Base-by-base conservation (phyloP, 2,888 invertebrate species). In the Rhimphoctona megacephalus region DNA sequence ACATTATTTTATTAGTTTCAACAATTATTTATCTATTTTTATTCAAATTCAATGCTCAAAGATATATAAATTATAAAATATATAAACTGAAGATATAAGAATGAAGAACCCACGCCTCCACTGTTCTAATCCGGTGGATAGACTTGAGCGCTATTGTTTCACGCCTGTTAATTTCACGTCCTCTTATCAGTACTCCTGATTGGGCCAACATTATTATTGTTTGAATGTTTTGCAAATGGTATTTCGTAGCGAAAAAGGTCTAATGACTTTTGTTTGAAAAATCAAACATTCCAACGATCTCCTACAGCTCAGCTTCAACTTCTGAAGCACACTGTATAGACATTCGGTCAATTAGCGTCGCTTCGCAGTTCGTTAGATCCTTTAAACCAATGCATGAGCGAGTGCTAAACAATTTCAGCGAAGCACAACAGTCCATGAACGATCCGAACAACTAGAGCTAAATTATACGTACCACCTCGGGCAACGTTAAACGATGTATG, bases 311-410 rank as follows among this genome's bases (percentile, higher is more conserved):
- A 17, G 30, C 30, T 30, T 30, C 61, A 61, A 61, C 17, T 61
- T 61, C 30, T 30, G 61, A 17, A 61, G 30, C 17, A 61, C 61
- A 61, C n/a, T 61, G 54, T 8, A 33, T 43, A 76, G 57, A 52
- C 52, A 43, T 70, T 69, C 76, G 89, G 90, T 91, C 91, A 92
- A 92, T 92, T 92, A 92, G 90, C 90, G 85, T 88, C 88, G 88
- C 90, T 92, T 92, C 92, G 90, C 92, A 91, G 92, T 91, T 92
- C 92, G 92, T 92, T 92, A 91, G 89, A 90, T 87, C 90, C 90
- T 91, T 91, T 91, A 92, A 90, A 92, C 88, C 90, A 84, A 88
- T 89, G 89, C 25, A 89, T 52, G 39, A 25, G 39, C 33, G 19
- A 43, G 74, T 33, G 74, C 74, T 81, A 76, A 81, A 74, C 74